These are phyloP conservation scores for Zophobas atratus DNA, from an alignment of 1,140 invertebrate genomes.

Conservation along the genomic window DNA sequence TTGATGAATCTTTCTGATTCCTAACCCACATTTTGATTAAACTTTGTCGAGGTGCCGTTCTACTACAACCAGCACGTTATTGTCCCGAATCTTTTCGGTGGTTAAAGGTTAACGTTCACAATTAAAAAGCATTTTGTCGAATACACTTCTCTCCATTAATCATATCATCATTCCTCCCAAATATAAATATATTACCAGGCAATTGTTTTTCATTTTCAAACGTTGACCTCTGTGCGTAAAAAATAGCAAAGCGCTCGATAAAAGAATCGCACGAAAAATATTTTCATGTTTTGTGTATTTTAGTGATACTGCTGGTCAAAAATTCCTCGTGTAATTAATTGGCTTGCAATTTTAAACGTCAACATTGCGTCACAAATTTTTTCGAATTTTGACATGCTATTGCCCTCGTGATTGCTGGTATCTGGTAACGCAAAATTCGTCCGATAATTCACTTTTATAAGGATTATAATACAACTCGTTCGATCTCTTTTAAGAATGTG, in stretches of 20 bases:
- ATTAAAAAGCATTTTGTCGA: slow-evolving; percentile 26
- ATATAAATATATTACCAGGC: slow-evolving; percentile 13
- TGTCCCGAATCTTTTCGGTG: neutral
- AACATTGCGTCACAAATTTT: slow-evolving; percentile 16
- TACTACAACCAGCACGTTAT: neutral
- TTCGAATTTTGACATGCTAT: neutral
- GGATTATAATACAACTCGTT: neutral
- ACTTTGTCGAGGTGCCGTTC: neutral
- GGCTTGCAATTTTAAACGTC: slow-evolving; percentile 3
- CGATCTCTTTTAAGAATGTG: too few relatives aligned
- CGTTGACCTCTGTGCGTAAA: slow-evolving; percentile 32
- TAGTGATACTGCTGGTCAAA: neutral
- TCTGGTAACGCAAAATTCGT: neutral
- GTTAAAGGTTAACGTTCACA: slow-evolving; percentile 23
- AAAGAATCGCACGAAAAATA: slow-evolving; percentile 1
- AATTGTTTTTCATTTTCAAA: slow-evolving; percentile 31
- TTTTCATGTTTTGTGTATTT: neutral
- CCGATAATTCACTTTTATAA: neutral
- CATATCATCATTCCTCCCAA: slow-evolving; percentile 32
- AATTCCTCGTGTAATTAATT: neutral
- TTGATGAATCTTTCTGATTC: neutral
- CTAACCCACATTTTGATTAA: too few relatives aligned
- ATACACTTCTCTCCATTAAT: slow-evolving; percentile 11
- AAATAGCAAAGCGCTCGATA: slow-evolving; percentile 4
- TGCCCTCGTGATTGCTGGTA: slow-evolving; percentile 1